These are phyloP conservation scores for Polydrusus tereticollis DNA, from an alignment of 2,888 invertebrate species.

Conservation along the genomic window DNA sequence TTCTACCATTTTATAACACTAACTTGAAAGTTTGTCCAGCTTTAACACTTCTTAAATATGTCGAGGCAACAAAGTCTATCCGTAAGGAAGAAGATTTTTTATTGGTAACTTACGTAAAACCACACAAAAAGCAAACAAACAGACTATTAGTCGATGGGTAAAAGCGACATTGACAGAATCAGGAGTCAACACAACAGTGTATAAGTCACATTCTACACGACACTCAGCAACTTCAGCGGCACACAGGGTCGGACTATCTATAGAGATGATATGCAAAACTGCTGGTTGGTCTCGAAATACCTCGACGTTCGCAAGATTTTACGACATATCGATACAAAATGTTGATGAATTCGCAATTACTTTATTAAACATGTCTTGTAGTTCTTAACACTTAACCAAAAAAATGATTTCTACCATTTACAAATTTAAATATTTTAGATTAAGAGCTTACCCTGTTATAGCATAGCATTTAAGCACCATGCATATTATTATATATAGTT, in stretches of 20 bases:
- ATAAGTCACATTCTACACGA: neutral
- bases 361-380: too few species aligned
- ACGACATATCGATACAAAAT: constrained; percentile 25
- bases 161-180: neutral
- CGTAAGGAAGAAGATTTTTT: constrained; percentile 11
- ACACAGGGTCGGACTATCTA: constrained; percentile 44
- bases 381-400: too few species aligned
- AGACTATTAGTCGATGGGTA: neutral
- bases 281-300: constrained; percentile 52
- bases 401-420: too few species aligned
- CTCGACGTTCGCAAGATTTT: constrained; percentile 50
- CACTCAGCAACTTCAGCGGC: constrained; percentile 54
- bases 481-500: too few species aligned
- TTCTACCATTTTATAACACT: neutral
- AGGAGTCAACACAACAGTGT: neutral
- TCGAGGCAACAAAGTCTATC: constrained; percentile 12
- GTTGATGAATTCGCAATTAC: constrained; percentile 1
- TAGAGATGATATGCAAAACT: constrained; percentile 48
- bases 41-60: constrained; percentile 6
- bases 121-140: constrained; percentile 8
- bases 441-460: too few species aligned
- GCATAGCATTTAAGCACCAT: too few species aligned
- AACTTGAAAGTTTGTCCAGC: neutral
- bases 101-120: constrained; percentile 42
- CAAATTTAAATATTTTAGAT: too few species aligned